These are phyloP conservation scores for Unio delphinus DNA, from an alignment of 2,888 invertebrate genomes.

Conservation along the genomic window DNA sequence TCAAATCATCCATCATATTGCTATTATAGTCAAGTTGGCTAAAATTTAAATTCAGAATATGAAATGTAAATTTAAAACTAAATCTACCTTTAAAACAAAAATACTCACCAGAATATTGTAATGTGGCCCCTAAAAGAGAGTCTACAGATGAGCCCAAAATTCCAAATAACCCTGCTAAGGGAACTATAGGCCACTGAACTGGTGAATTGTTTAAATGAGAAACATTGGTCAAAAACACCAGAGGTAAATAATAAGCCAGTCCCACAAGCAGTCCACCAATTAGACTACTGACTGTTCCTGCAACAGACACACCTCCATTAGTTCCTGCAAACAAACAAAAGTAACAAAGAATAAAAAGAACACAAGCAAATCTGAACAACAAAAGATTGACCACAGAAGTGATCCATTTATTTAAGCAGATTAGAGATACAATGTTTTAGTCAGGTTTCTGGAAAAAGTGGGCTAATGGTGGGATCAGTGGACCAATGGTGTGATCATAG, in stretches of 20 bases:
- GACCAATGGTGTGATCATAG: too few relatives aligned
- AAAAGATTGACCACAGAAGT: background rate
- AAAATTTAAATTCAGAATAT: too few relatives aligned
- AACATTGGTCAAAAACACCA: constrained; percentile 75
- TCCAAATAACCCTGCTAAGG: constrained; percentile 82
- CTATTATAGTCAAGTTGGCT: too few relatives aligned
- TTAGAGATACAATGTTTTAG: too few relatives aligned
- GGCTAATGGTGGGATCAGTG: too few relatives aligned
- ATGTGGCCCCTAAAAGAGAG: constrained; percentile 86
- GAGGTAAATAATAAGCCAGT: constrained; percentile 79
- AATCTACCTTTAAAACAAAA: too few relatives aligned
- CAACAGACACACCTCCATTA: constrained; percentile 86
- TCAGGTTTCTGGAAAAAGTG: too few relatives aligned
- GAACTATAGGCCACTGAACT: constrained; percentile 84
- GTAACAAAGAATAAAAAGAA: too few relatives aligned
- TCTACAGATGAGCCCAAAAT: constrained; percentile 86
- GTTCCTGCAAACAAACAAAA: constrained; percentile 77
- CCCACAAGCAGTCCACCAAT: constrained; percentile 83
- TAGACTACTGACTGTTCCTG: constrained; percentile 75
- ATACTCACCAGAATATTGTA: constrained; percentile 85
- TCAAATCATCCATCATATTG: too few relatives aligned
- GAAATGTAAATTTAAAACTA: too few relatives aligned
- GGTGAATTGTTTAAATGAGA: constrained; percentile 48
- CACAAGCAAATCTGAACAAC: background rate
- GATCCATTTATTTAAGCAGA: too few relatives aligned